Percentiles rank a stretch among this genome's conserved stretches.
These are phyloP conservation scores for Pocota personata DNA, from an alignment of 2,888 invertebrate species.

Conservation along the genomic window DNA sequence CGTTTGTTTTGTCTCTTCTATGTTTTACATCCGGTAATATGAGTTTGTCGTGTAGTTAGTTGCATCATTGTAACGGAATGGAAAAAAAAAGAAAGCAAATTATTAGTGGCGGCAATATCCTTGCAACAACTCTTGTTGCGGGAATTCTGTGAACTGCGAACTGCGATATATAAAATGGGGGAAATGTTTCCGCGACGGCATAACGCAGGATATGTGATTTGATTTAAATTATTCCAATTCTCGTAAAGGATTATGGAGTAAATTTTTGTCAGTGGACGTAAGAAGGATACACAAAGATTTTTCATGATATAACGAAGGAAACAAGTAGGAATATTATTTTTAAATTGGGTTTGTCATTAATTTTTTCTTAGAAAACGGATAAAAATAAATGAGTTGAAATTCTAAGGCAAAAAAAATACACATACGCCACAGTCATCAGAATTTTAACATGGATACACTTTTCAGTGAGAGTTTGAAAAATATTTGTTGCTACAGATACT, in stretches of 20 bases:
- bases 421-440: not conserved
- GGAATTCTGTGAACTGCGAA: not conserved
- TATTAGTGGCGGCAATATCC: conserved; percentile 56
- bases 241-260: conserved; percentile 11
- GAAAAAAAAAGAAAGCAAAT: conserved; percentile 51
- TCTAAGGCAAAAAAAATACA: not conserved
- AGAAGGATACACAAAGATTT: not conserved
- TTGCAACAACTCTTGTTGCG: conserved; percentile 32
- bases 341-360: not conserved
- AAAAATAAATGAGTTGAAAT: not conserved
- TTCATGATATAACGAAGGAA: not conserved
- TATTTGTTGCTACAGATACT: too few species aligned
- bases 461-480: not conserved
- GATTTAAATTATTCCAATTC: not conserved
- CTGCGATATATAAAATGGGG: conserved; percentile 1
- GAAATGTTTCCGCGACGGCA: not conserved
- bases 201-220: not conserved
- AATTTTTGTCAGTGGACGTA: not conserved
- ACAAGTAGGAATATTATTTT: not conserved
- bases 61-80: conserved; percentile 51
- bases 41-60: conserved; percentile 63
- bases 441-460: not conserved
- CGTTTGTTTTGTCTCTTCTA: conserved; percentile 16
- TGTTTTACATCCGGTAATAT: conserved; percentile 55
- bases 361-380: not conserved